phyloP scores from a whole-genome alignment of 2,888 invertebrate species.

The Conops quadrifasciatus region DNA sequence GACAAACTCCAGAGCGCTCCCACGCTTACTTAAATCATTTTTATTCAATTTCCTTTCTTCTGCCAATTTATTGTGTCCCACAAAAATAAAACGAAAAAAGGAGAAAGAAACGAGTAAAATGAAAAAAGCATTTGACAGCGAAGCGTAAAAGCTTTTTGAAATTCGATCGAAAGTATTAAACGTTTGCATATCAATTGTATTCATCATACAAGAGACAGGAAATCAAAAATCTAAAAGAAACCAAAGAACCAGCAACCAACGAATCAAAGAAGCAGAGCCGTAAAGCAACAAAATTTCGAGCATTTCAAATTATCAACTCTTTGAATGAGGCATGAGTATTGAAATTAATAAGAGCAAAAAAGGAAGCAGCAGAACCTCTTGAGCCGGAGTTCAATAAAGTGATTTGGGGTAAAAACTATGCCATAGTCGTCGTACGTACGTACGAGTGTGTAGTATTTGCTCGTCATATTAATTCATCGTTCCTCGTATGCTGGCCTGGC shows the following conservation, averaged over 20 bases:
- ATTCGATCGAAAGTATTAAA: constrained; percentile 42
- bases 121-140: constrained; percentile 12
- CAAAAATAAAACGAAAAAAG: constrained; percentile 8
- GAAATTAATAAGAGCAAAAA: constrained; percentile 15
- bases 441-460: not conserved
- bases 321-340: not conserved
- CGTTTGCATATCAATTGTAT: constrained; percentile 42
- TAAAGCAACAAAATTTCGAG: constrained; percentile 3
- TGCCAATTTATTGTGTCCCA: not conserved
- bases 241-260: not conserved
- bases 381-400: constrained; percentile 24
- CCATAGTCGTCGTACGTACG: too few relatives aligned
- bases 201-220: constrained; percentile 36
- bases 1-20: constrained; percentile 34
- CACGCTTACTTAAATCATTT: constrained; percentile 36
- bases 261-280: not conserved
- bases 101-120: not conserved
- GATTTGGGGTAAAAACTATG: constrained; percentile 21
- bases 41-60: constrained; percentile 40
- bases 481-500: constrained; percentile 31
- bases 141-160: constrained; percentile 28
- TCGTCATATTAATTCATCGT: not conserved
- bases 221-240: constrained; percentile 31
- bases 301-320: constrained; percentile 15
- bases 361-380: constrained; percentile 6